Evolutionary conservation across 2,888 invertebrate species (phyloP), one percentile per base, ranked within the genome.

Genomic region (Lepidochitona cinerea): DNA sequence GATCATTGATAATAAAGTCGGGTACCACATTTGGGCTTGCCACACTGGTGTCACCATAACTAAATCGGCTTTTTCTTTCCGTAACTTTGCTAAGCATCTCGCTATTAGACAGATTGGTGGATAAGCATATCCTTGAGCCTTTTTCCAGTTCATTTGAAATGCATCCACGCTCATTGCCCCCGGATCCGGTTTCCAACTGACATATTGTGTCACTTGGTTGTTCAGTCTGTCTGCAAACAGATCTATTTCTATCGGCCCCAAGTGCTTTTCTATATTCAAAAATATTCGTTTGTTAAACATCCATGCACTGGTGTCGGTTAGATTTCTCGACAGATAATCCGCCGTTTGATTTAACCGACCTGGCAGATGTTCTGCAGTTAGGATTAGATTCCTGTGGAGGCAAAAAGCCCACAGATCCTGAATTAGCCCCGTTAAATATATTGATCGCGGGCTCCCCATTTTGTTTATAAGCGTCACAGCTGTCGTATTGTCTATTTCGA

Each of bases 271-370:
- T 33, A 69, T 9, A n/a, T 49, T 32, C 6, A 4, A 3, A 23
- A 69, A 69, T 49, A 75, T 73, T 5, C 72, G 32, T 35, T 23
- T 41, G 54, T 78, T 75, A 26, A 78, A 64, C 68, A 70, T 73
- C 79, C 79, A 79, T n/a, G 75, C 76, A n/a, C 75, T 75, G 9
- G 71, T 65, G 35, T 75, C 75, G 9, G 72, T 72, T 67, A 77
- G 74, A 52, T 75, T 68, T 54, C 77, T 74, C n/a, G 77, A 75
- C 32, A 37, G 72, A 41, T 52, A 74, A 74, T 78, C 77, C 36
- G 76, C 76, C 41, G n/a, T n/a, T n/a, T n/a, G n/a, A n/a, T n/a
- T n/a, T n/a, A n/a, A n/a, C n/a, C n/a, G n/a, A n/a, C n/a, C n/a
- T n/a, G n/a, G n/a, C n/a, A n/a, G n/a, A n/a, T n/a, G n/a, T n/a